Evolutionary conservation across 2,113 vertebrate genomes (phyloP).

Genomic region (Chaetorhynchus papuensis): DNA sequence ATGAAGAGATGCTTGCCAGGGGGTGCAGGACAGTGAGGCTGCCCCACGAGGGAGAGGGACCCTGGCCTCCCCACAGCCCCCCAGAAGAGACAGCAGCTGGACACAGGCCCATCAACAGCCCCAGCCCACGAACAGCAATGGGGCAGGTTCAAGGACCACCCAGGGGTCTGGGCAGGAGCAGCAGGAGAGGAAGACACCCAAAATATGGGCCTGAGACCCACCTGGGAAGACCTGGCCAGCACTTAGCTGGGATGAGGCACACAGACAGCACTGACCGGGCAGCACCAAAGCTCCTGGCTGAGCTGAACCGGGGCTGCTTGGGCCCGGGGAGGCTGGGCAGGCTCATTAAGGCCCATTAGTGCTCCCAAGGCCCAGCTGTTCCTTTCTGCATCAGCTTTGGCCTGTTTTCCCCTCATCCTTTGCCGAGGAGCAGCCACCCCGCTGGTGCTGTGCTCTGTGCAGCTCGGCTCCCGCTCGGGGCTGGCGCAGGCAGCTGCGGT

Average conservation of each 20-base stretch:
- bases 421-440: fast-evolving
- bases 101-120: fast-evolving
- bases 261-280: fast-evolving
- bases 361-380: not conserved
- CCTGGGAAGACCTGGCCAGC: too few relatives aligned
- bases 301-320: not conserved
- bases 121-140: too few relatives aligned
- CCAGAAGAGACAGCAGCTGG: not conserved
- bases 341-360: not conserved
- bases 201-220: fast-evolving
- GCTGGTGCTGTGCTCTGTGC: not conserved
- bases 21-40: not conserved
- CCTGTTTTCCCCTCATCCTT: not conserved
- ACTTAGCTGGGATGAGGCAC: fast-evolving
- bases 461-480: not conserved
- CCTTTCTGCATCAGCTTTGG: not conserved
- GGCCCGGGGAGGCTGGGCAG: not conserved
- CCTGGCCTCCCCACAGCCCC: fast-evolving
- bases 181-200: not conserved
- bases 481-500: not conserved
- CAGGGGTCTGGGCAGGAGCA: not conserved
- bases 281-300: not conserved
- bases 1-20: not conserved
- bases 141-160: not conserved
- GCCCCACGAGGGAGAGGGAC: not conserved